Base-by-base conservation (phyloP, 2,113 vertebrate genomes). In the Scomber scombrus region DNA sequence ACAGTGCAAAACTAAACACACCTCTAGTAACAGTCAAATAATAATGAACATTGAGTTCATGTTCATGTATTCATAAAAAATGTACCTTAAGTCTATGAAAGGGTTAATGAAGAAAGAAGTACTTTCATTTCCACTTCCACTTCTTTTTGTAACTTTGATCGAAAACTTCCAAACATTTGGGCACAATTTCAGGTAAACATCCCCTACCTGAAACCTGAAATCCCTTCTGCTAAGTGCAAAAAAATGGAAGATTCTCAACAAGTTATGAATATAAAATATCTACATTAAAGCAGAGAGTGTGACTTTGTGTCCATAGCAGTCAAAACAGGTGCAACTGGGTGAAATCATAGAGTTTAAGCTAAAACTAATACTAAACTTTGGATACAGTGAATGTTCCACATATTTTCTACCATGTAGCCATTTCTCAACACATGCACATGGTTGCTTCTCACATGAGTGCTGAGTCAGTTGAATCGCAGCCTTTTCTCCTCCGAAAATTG, bases 381-480 rank as follows among this genome's bases (percentile, higher is more conserved):
- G 5, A 14, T 10, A 11, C 26, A 21, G 68, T 43, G 31, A 51
- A 76, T 6, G n/a, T 15, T 12, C 18, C 43, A 10, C 16, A 4
- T 6, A 1, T 45, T 13, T 12, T 29, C 19, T 34, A 3, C 9
- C 10, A 14, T 0, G n/a, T 46, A 21, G 12, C 13, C 12, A 7
- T 58, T 16, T 31, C 18, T 10, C 40, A 43, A 18, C 21, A 14
- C 26, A n/a, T 43, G 45, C 29, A 8, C 1, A 18, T 26, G 34
- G 34, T 9, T 40, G 7, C 34, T 40, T 40, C 12, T 43, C 47
- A 4, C 3, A 11, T 0, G 5, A 23, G 21, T 8, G 16, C 18
- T 21, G 47, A 1, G 18, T 95, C 72, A 95, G 88, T 66, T 75
- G 77, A 95, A 95, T 1, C 18, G 88, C 23, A 95, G 88, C 46